Conservation (phyloP, 2,888 invertebrate species). For the Drosophila limbata region DNA sequence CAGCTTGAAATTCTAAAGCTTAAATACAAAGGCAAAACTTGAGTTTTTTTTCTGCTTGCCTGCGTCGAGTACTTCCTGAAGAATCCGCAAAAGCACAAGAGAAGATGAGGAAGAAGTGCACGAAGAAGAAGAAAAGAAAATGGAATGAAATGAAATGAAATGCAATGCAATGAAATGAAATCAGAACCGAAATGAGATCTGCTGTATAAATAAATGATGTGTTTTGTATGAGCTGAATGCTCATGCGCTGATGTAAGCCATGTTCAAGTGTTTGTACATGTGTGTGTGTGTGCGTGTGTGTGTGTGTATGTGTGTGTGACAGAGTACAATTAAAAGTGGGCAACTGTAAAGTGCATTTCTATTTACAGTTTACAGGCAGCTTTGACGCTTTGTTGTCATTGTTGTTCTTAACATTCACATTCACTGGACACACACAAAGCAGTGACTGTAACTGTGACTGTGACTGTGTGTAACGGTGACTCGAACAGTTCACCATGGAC, state of each 20-base stretch:
- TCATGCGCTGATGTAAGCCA: constrained; percentile 78
- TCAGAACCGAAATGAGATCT: constrained; percentile 69
- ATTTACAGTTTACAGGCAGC: constrained; percentile 52
- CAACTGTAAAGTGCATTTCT: constrained; percentile 61
- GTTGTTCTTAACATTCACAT: constrained; percentile 27
- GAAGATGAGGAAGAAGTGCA: constrained; percentile 7
- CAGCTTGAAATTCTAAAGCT: constrained; percentile 28
- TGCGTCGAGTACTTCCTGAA: constrained; percentile 73
- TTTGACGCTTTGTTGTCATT: constrained; percentile 27
- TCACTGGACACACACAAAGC: constrained; percentile 23
- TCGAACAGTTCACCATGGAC: constrained; percentile 14
- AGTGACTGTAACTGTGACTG: constrained; percentile 30
- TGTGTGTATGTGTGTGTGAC: constrained; percentile 19
- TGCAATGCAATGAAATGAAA: constrained; percentile 45
- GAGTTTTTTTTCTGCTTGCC: constrained; percentile 74
- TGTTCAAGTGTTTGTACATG: constrained; percentile 28
- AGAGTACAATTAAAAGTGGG: constrained; percentile 53
- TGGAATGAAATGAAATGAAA: constrained; percentile 6
- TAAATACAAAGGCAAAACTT: constrained; percentile 53
- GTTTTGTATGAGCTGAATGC: constrained; percentile 62
- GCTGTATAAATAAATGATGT: constrained; percentile 69
- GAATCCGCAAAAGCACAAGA: constrained; percentile 33
- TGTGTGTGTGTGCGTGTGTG: not conserved
- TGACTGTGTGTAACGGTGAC: constrained; percentile 22
- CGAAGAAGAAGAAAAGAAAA: constrained; percentile 5